Evolutionary conservation across 1,140 invertebrate genomes (phyloP), one percentile per base, ranked within the genome.

Genomic region (Dysdera silvatica): DNA sequence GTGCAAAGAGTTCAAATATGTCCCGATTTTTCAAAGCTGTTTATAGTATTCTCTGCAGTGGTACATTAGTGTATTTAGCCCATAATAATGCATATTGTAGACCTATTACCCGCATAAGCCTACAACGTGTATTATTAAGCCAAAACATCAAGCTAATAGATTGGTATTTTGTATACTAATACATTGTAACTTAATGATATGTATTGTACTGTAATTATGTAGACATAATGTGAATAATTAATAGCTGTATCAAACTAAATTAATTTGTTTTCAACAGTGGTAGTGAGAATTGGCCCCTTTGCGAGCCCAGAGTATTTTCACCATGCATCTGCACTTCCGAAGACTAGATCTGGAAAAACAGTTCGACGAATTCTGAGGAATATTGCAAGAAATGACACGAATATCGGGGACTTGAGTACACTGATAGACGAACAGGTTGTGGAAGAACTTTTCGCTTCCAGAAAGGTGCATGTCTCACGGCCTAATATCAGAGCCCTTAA

Each of bases 321-420:
- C 70, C 83, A 89, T 72, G 92, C 93, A 2, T 89, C 91, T 4
- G 87, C 84, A 1, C 78, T 99, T 48, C 95, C 96, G 1, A 99
- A 99, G 78, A 98, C 96, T 0, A 82, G 95, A 40, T 98, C 94
- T 1, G 96, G 96, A 2, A 99, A 99, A 79, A 98, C 98, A 45
- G 98, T 98, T 91, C 82, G 96, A 40, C 81, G 96, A 65, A 86
- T 98, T 52, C 76, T 98, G 26, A 80, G 93, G 45, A 97, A 98
- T 80, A 86, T 98, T 8, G 95, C 95, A 0, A 78, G 87, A 0
- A 88, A 88, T 29, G 90, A 95, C 69, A 78, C 77, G 29, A 85
- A 97, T 67, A 83, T 98, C 48, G 96, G 95, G 6, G 95, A 98
- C 74, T 86, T 85, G 0, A 92, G 90, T 12, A 97, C 95, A 0